Percentiles rank a stretch among this genome's conserved stretches.
These are phyloP conservation scores for Ivindomyrus marchei DNA, from an alignment of 2,113 vertebrate species.

Conservation along the genomic window DNA sequence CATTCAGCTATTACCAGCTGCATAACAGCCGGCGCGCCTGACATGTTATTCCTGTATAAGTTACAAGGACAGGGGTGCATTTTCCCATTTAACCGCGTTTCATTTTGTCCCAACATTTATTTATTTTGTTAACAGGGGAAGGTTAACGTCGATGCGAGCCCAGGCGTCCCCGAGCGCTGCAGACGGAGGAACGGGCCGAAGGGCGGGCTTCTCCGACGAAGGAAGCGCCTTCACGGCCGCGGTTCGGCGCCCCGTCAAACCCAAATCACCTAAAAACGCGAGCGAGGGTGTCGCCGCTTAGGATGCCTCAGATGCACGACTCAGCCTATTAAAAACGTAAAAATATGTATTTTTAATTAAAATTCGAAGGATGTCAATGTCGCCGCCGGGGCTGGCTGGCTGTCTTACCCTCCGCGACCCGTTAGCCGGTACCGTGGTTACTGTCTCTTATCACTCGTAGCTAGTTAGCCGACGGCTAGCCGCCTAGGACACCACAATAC, in stretches of 20 bases:
- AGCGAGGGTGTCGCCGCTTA: constrained; percentile 11
- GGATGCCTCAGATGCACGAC: neutral
- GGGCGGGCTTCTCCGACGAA: neutral
- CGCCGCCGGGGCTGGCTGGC: neutral
- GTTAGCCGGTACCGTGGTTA: neutral
- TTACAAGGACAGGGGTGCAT: neutral
- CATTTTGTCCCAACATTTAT: neutral
- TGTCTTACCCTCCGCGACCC: neutral
- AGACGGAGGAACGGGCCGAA: neutral
- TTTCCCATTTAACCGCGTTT: neutral
- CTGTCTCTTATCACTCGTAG: neutral
- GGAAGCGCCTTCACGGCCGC: neutral
- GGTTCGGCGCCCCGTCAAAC: neutral
- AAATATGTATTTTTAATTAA: neutral
- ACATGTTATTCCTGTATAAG: neutral
- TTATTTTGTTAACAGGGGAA: neutral
- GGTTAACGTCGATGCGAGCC: neutral
- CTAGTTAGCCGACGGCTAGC: neutral
- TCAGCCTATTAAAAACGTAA: neutral
- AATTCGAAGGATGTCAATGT: neutral
- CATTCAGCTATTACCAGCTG: neutral
- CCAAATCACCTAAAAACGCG: constrained; percentile 5
- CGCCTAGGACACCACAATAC: neutral
- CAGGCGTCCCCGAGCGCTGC: neutral
- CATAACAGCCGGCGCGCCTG: neutral